Base-by-base conservation (phyloP, 2,888 invertebrate species). In the Salticus scenicus region DNA sequence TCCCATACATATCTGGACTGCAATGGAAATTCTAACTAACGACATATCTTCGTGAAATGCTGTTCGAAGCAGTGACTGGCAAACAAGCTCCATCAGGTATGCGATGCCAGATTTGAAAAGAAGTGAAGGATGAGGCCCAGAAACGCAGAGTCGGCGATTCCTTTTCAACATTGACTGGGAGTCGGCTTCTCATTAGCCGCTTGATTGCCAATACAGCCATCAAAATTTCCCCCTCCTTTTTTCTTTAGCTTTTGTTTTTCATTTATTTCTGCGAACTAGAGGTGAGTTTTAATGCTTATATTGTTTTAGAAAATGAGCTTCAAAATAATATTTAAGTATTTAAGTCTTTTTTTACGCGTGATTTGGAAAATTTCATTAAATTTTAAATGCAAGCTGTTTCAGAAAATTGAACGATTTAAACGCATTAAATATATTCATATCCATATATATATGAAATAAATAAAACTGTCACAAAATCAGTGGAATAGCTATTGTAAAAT, bases 141-240 rank as follows among this genome's bases (percentile, higher is more conserved):
- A 83, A 83, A 72, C 76, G 75, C 76, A 72, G 74, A 31, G 76
- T 83, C 72, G 47, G 82, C 82, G 31, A 71, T 75, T 83, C 51
- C 72, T 71, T 76, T 83, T 83, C 72, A 83, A 66, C 63, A 30
- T 42, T n/a, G 51, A 42, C 72, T 37, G 76, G 71, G 71, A 83
- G 64, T 66, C 66, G 27, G 28, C 42, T 70, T 57, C 81, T 82
- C 81, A 82, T 82, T 82, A 82, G 81, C 69, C 70, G 81, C 70
- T 47, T 83, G 82, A 83, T 83, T 83, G 76, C 82, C 82, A 76
- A 83, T 76, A 83, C 82, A 83, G 82, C 64, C 82, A 76, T 83
- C 76, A 83, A 83, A 83, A 76, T 76, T 33, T 67, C 67, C 8
- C 31, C 67, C 24, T 31, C 31, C 12, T 17, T 47, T 47, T 57